Evolutionary conservation across 2,113 vertebrate genomes (phyloP), one percentile per base, ranked within the genome.

Genomic region (Bujurquina vittata): DNA sequence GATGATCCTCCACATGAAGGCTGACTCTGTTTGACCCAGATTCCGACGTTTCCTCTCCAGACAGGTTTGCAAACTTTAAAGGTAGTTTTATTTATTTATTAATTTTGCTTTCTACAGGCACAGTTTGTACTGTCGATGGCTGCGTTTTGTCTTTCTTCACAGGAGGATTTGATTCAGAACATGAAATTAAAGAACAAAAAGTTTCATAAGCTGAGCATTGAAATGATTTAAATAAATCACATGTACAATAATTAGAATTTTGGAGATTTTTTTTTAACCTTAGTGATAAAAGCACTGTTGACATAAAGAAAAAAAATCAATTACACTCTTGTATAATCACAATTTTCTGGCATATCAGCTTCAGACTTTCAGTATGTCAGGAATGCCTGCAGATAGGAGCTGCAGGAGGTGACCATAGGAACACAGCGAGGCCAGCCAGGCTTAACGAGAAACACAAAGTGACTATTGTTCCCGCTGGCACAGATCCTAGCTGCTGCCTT

Each of bases 381-480:
- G 93, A 95, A 95, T 94, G 91, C 78, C 81, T 80, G 59, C 60
- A 83, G 87, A 87, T 84, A 82, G 52, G 57, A 84, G 81, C 77
- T 87, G 63, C 83, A 74, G 82, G 83, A 87, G 93, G 93, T 91
- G 88, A 82, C 84, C 77, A 86, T 18, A 87, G 81, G 59, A 93
- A 92, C 84, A 83, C 78, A 79, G 69, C 31, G 86, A 80, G 79
- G 59, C 88, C 76, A 18, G 69, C 59, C 87, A 54, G 46, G 57
- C 86, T 56, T 73, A 86, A 84, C 31, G 82, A 83, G 78, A 63
- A 49, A 84, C 86, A 95, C 93, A 95, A 80, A 89, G 91, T 79
- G 7, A 62, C 87, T 78, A 91, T 93, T 95, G 95, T 96, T 91
- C 61, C 49, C 31, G 23, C 88, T 92, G 80, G 84, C 83, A 79